Evolutionary conservation across 2,113 vertebrate genomes (phyloP).

Genomic region (Eonycteris spelaea): DNA sequence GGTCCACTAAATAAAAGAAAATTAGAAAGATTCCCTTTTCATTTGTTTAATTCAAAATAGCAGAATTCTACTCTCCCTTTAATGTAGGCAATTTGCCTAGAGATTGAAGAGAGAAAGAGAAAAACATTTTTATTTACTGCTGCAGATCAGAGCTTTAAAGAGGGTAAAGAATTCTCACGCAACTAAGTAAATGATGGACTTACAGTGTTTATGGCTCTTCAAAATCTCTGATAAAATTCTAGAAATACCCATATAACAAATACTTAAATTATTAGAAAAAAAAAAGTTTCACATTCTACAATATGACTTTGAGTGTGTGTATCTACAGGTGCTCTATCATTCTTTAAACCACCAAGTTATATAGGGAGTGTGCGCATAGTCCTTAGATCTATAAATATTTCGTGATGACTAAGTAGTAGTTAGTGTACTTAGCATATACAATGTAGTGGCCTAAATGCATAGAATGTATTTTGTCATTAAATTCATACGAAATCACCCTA

Average conservation of each 20-base stretch:
- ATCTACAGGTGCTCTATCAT: not conserved
- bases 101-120: not conserved
- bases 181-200: not conserved
- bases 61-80: not conserved
- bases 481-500: not conserved
- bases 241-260: not conserved
- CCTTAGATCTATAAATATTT: not conserved
- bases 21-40: not conserved
- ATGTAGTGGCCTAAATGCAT: not conserved
- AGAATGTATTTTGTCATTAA: not conserved
- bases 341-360: not conserved
- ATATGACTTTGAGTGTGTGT: not conserved
- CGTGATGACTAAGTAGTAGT: not conserved
- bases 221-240: not conserved
- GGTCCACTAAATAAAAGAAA: not conserved
- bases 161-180: not conserved
- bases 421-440: not conserved
- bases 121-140: not conserved
- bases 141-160: not conserved
- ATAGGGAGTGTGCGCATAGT: not conserved
- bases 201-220: not conserved
- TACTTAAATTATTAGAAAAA: not conserved
- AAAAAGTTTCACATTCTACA: not conserved
- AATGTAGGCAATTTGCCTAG: not conserved
- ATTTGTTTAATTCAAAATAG: conserved; percentile 41